Base-by-base conservation (phyloP, 2,797 vertebrate genomes). In the Sylvia borin region DNA sequence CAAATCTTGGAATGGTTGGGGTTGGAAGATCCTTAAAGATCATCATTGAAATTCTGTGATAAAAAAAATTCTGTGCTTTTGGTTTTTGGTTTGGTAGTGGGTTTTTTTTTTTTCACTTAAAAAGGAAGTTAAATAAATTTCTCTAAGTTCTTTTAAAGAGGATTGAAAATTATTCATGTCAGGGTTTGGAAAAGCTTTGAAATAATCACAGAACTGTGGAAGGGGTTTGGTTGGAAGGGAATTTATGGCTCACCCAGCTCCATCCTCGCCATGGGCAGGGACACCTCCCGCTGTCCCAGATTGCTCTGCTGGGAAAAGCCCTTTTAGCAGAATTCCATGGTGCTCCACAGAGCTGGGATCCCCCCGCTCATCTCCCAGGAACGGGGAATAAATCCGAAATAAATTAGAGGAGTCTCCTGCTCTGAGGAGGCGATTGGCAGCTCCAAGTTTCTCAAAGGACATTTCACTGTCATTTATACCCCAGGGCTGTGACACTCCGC, bases 281-380 rank as follows among this genome's bases (percentile, higher is more conserved):
- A n/a, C 38, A 10, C 5, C 8, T 80, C 15, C 29, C 40, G 2
- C 8, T 10, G 1, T 5, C 10, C 47, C 61, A 34, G 45, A 45
- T 0, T 26, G 14, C 11, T 53, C 19, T 4, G 11, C 29, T 40
- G 24, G 16, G 8, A 42, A 61, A 82, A 48, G 3, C 15, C 26
- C 22, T 13, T 65, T 60, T 3, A 57, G n/a, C 7, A 32, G 47
- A 12, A 29, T 9, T 32, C 1, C 1, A 0, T 0, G 4, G 8
- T 48, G 25, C 22, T 57, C 16, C 25, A 4, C 38, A 24, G 34
- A 17, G 9, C n/a, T 43, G 45, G n/a, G 40, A 60, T 55, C 16
- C 64, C 34, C n/a, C 38, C 3, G 1, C 7, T 16, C 11, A 7
- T 8, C 22, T 38, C 14, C 29, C 47, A 58, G 60, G 38, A 25